Evolutionary conservation across 2,888 invertebrate species (phyloP), one percentile per base, ranked within the genome.

Genomic region (Drosophila imparisetae): DNA sequence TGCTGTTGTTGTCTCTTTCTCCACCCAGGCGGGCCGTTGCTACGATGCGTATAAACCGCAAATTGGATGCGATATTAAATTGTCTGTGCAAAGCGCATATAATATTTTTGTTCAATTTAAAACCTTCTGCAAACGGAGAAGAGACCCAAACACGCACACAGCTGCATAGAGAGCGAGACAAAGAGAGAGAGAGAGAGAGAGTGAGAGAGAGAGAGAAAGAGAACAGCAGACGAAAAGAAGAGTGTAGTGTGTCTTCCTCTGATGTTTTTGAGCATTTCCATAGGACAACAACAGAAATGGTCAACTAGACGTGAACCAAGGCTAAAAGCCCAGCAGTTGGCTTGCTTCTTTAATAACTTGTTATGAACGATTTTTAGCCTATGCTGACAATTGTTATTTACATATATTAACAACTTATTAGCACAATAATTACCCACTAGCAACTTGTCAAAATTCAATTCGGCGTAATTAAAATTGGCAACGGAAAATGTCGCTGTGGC

Each of bases 51-150:
- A 91, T 90, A 91, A 91, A 92, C 92, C 92, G 91, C 92, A 92
- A 92, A 92, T 92, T 92, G 92, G 92, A 92, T 92, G 91, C 90
- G 90, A 92, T 92, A 92, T 91, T 92, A 92, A 92, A 92, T 92
- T 92, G 92, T 90, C 91, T 92, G 92, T 92, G 88, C 91, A 91
- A 92, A 90, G 91, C 90, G 90, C 86, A 89, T 88, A 90, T 91
- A 92, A 89, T 32, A 91, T 89, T 91, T 89, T 86, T 86, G 83
- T 91, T 91, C 91, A 91, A 92, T 91, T 91, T 91, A 90, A 91
- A 85, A 83, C 88, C 87, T 83, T 86, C 80, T 77, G 78, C 70
- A 80, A 82, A 72, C 74, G 72, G 74, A 77, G 80, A 64, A 63
- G 32, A 54, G 30, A 52, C 49, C 62, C 32, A n/a, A 36, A 49